phyloP scores from a whole-genome alignment of 2,888 invertebrate species.

The Pyrrhosoma nymphula region DNA sequence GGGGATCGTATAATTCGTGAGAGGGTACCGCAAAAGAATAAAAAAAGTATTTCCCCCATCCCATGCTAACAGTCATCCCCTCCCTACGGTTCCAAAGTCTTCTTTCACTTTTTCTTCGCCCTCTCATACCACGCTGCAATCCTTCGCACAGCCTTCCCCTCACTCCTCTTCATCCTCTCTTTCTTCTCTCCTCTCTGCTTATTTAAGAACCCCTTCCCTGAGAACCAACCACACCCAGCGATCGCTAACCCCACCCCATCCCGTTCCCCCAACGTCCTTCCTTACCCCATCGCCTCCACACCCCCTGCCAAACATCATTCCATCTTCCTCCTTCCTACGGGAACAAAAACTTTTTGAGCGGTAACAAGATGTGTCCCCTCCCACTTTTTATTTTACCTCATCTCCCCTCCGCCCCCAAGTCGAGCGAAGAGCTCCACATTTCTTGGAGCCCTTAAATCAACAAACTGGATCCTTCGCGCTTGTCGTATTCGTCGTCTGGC shows the following conservation, averaged over 20 bases:
- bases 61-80: neutral
- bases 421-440: neutral
- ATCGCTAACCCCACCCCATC: neutral
- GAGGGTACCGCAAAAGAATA: neutral
- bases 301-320: neutral
- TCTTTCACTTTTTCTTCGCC: neutral
- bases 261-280: neutral
- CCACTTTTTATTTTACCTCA: neutral
- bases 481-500: neutral
- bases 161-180: neutral
- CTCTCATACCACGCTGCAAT: neutral
- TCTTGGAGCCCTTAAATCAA: slow-evolving; percentile 4
- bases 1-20: slow-evolving; percentile 69
- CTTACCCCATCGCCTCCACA: neutral
- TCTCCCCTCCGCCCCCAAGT: neutral
- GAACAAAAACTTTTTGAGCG: neutral
- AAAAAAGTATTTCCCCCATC: neutral
- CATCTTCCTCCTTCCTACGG: neutral
- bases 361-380: slow-evolving; percentile 13
- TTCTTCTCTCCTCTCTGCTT: slow-evolving; percentile 19
- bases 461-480: slow-evolving; percentile 1
- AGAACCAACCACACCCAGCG: neutral
- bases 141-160: neutral
- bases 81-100: neutral
- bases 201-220: slow-evolving; percentile 37